Conservation (phyloP, 2,113 vertebrate species). For the Garra rufa region DNA sequence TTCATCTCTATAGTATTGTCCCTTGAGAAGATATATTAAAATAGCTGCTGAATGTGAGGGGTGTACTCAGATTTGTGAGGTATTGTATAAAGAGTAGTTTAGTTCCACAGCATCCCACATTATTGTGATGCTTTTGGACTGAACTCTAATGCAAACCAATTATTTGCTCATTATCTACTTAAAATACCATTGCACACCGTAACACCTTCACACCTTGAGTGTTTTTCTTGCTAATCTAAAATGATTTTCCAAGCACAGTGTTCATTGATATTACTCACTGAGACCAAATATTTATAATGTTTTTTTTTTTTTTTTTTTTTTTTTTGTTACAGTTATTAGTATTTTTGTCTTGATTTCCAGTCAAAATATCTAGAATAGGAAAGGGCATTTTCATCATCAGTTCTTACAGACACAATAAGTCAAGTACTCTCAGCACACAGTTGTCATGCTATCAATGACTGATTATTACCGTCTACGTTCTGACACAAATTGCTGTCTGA, state of each 20-base stretch:
- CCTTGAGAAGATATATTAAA: no score
- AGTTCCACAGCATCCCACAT: background rate
- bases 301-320: no score
- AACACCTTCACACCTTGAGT: background rate
- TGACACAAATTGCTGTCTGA: background rate
- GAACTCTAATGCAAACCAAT: background rate
- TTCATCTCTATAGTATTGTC: no score
- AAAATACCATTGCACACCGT: background rate
- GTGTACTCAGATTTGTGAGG: no score
- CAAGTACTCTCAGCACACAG: background rate
- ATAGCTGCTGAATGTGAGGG: no score
- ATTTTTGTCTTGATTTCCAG: background rate
- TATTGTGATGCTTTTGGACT: background rate
- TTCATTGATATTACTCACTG: background rate
- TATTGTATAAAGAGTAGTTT: background rate
- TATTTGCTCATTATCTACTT: background rate
- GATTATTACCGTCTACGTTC: background rate
- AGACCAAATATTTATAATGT: no score
- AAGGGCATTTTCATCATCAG: background rate
- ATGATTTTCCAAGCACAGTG: background rate
- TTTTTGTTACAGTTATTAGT: background rate
- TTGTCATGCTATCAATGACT: background rate
- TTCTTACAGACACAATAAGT: background rate
- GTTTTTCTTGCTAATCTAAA: background rate
- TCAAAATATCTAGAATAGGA: background rate